Conservation (phyloP, 2,888 invertebrate species). For the Xanthorhoe designata region DNA sequence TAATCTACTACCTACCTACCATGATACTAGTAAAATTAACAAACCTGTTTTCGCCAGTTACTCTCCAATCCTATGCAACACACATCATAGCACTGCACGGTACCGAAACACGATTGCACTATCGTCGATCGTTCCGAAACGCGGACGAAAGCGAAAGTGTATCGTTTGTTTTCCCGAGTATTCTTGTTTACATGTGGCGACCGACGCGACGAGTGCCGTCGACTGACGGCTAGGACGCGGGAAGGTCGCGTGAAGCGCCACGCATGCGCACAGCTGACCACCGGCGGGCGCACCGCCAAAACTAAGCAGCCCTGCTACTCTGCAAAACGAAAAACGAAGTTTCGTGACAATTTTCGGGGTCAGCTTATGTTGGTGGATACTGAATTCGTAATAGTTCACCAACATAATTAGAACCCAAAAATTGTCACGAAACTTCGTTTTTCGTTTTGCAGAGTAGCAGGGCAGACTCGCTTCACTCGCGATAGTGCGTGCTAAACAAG, state of each 20-base stretch:
- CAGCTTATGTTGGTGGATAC: no score
- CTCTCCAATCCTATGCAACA: constrained; percentile 44
- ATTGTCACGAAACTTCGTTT: no score
- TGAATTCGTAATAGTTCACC: no score
- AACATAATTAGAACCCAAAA: no score
- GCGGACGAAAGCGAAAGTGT: constrained; percentile 66
- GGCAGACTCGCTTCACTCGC: no score
- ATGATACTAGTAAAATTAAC: constrained; percentile 40
- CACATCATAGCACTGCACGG: constrained; percentile 62
- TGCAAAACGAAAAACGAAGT: no score
- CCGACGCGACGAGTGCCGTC: constrained; percentile 72
- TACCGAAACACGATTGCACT: constrained; percentile 20
- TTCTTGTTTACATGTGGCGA: constrained; percentile 69
- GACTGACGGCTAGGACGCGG: constrained; percentile 76
- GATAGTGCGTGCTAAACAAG: no score
- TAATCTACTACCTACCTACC: not conserved
- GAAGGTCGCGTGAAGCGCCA: constrained; percentile 71
- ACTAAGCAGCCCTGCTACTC: constrained; percentile 24
- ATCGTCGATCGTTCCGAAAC: constrained; percentile 36
- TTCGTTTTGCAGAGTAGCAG: no score
- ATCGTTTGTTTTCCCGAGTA: constrained; percentile 47
- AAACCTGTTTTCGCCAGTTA: constrained; percentile 53
- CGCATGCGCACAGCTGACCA: constrained; percentile 73
- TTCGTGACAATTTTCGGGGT: no score
- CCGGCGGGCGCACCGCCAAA: no score